Conservation (phyloP, 2,113 vertebrate species). For the Rhynchomys soricoides region DNA sequence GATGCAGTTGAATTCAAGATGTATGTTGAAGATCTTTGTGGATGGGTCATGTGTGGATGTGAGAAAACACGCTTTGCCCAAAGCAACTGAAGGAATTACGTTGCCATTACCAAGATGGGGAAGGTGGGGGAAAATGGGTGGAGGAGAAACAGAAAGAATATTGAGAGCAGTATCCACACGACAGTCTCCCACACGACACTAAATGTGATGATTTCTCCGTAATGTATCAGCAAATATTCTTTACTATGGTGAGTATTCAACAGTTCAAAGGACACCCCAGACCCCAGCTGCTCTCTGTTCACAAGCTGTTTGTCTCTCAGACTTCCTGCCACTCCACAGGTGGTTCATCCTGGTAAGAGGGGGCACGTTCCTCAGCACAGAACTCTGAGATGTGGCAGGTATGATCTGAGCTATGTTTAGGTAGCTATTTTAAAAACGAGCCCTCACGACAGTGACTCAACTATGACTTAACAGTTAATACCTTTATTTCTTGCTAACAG, state of each 20-base stretch:
- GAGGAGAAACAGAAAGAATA: neutral
- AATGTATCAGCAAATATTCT: neutral
- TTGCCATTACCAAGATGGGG: neutral
- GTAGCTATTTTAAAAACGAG: slow-evolving; percentile 54
- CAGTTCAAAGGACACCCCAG: neutral
- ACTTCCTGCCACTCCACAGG: neutral
- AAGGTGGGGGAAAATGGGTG: neutral
- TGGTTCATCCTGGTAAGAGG: neutral
- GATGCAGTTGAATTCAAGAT: neutral
- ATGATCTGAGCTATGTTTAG: slow-evolving; percentile 46
- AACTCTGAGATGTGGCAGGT: neutral
- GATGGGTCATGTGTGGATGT: neutral
- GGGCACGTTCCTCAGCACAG: neutral
- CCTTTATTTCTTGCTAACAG: slow-evolving; percentile 67
- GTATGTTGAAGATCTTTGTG: neutral
- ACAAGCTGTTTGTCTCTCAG: neutral
- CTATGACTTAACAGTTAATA: slow-evolving; percentile 79
- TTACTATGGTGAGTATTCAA: neutral
- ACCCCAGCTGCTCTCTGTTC: neutral
- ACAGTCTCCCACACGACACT: neutral
- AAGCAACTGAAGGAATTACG: neutral
- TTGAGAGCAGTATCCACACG: neutral
- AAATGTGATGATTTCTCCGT: neutral
- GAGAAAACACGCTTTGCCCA: neutral
- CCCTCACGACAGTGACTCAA: slow-evolving; percentile 67